Percentiles rank a stretch among this genome's conserved stretches.
Conservation (phyloP, 2,797 vertebrate species). For the Lepilemur ruficaudatus region DNA sequence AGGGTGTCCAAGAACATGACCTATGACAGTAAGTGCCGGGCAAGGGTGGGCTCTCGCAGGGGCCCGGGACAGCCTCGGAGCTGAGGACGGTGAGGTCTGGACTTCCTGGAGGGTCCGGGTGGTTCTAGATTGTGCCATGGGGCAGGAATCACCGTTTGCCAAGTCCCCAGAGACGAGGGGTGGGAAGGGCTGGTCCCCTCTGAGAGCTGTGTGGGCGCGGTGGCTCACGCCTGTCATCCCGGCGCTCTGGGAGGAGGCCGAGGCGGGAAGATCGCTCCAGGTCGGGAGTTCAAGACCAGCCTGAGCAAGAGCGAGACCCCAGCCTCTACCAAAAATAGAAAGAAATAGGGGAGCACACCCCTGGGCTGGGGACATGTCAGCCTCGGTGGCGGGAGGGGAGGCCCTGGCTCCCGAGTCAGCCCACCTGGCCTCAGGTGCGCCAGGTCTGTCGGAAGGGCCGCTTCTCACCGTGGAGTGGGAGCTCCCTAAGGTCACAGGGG, state of each 20-base stretch:
- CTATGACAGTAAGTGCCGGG: slow-evolving; percentile 41
- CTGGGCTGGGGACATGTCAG: neutral
- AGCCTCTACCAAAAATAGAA: no score
- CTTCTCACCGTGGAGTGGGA: neutral
- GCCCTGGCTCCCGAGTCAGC: neutral
- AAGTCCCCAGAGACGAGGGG: no score
- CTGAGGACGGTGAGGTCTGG: no score
- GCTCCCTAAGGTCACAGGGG: neutral
- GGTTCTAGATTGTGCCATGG: neutral
- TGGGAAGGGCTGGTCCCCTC: no score
- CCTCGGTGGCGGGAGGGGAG: no score
- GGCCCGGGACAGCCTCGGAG: no score
- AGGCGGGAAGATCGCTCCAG: no score
- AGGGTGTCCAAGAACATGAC: neutral
- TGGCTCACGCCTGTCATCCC: no score
- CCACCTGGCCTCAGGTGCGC: neutral
- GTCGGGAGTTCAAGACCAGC: no score
- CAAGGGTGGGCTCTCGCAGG: neutral
- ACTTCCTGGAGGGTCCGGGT: neutral
- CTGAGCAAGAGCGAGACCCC: no score
- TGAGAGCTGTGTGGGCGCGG: no score
- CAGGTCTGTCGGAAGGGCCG: neutral
- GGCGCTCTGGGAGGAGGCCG: no score
- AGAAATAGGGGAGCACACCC: neutral
- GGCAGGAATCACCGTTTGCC: neutral